phyloP scores from a whole-genome alignment of 2,113 vertebrate genomes.

The Pardalotus punctatus region DNA sequence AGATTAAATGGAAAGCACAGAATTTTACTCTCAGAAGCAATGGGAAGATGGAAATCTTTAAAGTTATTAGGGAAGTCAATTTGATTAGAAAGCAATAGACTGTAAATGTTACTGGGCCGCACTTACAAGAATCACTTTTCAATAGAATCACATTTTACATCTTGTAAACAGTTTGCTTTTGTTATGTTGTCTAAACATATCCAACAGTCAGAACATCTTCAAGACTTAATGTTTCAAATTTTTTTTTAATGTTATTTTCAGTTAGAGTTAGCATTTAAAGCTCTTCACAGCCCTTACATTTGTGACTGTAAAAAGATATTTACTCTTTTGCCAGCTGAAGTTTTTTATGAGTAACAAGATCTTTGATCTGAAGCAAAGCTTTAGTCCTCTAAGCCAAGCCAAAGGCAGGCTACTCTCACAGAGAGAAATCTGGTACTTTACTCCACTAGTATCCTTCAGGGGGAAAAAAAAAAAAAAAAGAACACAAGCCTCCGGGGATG shows the following conservation, averaged over 20 bases:
- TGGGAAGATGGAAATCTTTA: neutral
- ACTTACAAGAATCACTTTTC: neutral
- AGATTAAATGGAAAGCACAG: neutral
- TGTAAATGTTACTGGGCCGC: neutral
- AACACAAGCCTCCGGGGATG: neutral
- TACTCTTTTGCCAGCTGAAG: neutral
- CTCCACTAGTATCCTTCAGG: neutral
- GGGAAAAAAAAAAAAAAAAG: neutral
- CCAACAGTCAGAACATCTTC: neutral
- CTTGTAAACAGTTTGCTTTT: neutral
- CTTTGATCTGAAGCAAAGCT: neutral
- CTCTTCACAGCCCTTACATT: neutral
- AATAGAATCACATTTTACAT: neutral
- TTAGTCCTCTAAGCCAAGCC: neutral
- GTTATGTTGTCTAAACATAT: neutral
- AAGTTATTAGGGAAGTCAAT: neutral
- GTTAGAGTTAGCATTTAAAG: neutral
- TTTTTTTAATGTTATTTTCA: neutral
- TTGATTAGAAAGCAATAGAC: neutral
- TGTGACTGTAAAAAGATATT: neutral
- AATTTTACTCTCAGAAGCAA: neutral
- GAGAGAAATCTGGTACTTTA: neutral
- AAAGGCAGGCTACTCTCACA: neutral
- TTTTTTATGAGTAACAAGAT: slow-evolving; percentile 3
- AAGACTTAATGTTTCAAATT: neutral